Evolutionary conservation across 23 tunicate genomes (phyloP).

Genomic region (Clavelina lepadiformis): DNA sequence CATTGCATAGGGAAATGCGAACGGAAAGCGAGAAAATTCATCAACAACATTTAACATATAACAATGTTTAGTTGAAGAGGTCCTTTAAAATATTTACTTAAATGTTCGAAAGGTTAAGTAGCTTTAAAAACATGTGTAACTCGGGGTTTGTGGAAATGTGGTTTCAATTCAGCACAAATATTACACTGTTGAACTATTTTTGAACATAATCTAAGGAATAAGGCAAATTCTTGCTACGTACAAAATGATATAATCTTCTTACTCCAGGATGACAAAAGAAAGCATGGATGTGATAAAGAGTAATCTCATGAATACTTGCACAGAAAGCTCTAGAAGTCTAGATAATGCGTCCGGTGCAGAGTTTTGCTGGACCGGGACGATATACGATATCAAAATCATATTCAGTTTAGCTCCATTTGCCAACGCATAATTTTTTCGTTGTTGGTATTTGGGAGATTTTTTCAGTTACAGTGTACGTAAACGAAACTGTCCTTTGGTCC

Average conservation of each 20-base stretch:
- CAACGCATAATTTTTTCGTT: constrained; percentile 28
- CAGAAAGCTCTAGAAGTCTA: constrained; percentile 22
- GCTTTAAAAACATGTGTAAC: constrained; percentile 10
- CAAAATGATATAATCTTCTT: constrained; percentile 2
- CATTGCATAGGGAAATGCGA: constrained; percentile 9
- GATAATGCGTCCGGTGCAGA: constrained; percentile 6
- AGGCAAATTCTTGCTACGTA: constrained; percentile 14
- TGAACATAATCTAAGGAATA: constrained; percentile 15
- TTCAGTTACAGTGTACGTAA: not conserved
- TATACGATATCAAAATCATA: constrained; percentile 16
- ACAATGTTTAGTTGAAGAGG: constrained; percentile 12
- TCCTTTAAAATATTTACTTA: constrained; percentile 7
- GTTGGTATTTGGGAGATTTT: constrained; percentile 17
- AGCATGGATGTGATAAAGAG: constrained; percentile 5
- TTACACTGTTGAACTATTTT: constrained; percentile 1
- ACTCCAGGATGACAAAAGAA: constrained; percentile 24
- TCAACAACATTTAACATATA: constrained; percentile 4
- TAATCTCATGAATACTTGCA: constrained; percentile 18
- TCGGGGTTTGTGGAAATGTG: constrained; percentile 14
- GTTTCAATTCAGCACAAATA: constrained; percentile 19
- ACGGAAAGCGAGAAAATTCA: constrained; percentile 15
- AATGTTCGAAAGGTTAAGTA: constrained; percentile 1
- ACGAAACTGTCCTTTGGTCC: no score
- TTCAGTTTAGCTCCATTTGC: constrained; percentile 16
- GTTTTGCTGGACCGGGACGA: constrained; percentile 7